Percentiles rank a stretch among this genome's conserved stretches.
phyloP scores from a whole-genome alignment of 2,888 invertebrate species.

The Nezara viridula region DNA sequence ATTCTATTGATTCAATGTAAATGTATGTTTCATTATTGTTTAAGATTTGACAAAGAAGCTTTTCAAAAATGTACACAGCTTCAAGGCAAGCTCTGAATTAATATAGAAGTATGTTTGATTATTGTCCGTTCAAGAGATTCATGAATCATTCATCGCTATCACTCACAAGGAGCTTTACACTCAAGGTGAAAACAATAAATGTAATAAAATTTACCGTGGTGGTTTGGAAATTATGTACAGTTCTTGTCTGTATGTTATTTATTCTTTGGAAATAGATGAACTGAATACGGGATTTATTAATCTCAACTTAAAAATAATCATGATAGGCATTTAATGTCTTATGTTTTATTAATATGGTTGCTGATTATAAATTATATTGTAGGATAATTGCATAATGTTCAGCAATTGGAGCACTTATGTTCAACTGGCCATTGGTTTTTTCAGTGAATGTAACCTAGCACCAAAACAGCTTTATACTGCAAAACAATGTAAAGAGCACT shows the following conservation, averaged over 20 bases:
- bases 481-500: neutral
- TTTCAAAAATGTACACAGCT: too few species aligned
- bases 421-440: neutral
- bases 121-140: neutral
- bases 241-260: neutral
- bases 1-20: too few species aligned
- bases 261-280: neutral
- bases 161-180: too few species aligned
- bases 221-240: neutral
- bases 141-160: too few species aligned
- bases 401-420: neutral
- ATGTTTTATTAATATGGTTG: constrained; percentile 20
- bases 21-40: too few species aligned
- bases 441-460: constrained; percentile 29
- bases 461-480: neutral
- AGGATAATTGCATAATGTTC: neutral
- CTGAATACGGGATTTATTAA: neutral
- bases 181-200: too few species aligned
- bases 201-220: too few species aligned
- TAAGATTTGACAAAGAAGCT: too few species aligned
- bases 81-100: too few species aligned
- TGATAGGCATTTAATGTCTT: neutral
- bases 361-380: neutral
- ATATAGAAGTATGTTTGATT: neutral
- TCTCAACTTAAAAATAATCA: neutral